phyloP scores from a whole-genome alignment of 2,888 invertebrate species.

The Neria commutata region DNA sequence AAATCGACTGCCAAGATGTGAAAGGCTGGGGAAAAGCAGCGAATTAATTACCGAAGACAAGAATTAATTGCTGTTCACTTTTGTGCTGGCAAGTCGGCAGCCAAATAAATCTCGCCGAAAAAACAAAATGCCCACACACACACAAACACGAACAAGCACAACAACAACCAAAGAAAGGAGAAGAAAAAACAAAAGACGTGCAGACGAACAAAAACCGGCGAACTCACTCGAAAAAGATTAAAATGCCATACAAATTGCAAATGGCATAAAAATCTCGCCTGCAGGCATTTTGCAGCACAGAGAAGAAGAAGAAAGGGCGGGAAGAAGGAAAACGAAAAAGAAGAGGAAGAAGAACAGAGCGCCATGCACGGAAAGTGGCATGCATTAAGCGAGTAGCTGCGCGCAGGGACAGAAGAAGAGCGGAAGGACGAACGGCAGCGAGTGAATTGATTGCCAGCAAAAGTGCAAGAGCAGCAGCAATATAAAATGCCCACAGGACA shows the following conservation, averaged over 20 bases:
- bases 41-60: constrained; percentile 53
- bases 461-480: not conserved
- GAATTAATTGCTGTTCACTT: constrained; percentile 52
- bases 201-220: not conserved
- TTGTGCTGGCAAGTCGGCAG: constrained; percentile 47
- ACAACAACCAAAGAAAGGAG: not conserved
- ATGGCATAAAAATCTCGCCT: not conserved
- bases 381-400: too few species aligned
- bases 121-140: constrained; percentile 20
- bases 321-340: not conserved
- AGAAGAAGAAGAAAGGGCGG: not conserved
- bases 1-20: too few species aligned
- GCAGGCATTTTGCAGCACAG: not conserved
- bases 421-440: too few species aligned
- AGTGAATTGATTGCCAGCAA: not conserved
- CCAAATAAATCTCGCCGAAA: constrained; percentile 44
- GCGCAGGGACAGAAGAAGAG: too few species aligned
- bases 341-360: too few species aligned
- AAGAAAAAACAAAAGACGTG: too few species aligned
- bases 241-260: not conserved
- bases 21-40: not conserved
- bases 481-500: too few species aligned
- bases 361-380: too few species aligned
- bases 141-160: not conserved
- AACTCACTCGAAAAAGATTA: not conserved